Evolutionary conservation across 2,113 vertebrate species (phyloP).

Genomic region (Menura novaehollandiae): DNA sequence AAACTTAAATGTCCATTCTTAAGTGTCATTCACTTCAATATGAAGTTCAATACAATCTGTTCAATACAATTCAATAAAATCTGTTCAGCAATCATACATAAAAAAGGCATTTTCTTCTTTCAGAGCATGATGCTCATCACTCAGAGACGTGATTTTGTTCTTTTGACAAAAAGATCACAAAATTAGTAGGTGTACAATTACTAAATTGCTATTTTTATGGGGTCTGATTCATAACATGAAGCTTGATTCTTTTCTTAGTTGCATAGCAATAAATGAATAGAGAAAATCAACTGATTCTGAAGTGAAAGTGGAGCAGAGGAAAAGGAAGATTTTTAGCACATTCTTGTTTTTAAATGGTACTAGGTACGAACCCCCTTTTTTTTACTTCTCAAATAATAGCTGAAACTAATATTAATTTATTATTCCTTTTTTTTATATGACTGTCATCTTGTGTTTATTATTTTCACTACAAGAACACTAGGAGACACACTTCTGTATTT

Average conservation of each 20-base stretch:
- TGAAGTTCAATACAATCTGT: background rate
- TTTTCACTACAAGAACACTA: background rate
- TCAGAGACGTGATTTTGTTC: background rate
- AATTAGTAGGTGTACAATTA: background rate
- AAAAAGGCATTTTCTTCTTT: background rate
- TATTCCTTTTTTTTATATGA: background rate
- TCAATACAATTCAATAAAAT: background rate
- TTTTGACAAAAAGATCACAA: background rate
- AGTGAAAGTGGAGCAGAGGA: background rate
- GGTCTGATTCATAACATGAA: background rate
- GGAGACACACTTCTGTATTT: background rate
- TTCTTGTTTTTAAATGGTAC: background rate
- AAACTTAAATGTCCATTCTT: background rate
- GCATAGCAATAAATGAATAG: background rate
- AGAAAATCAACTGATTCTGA: background rate
- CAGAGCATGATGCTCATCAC: background rate
- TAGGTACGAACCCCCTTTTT: background rate
- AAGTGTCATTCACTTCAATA: background rate
- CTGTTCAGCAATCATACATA: background rate
- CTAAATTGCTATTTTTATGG: slow-evolving; percentile 13
- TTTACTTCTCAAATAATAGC: background rate
- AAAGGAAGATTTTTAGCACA: background rate
- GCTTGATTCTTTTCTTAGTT: background rate
- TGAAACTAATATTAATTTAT: background rate
- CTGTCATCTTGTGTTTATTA: background rate